These are phyloP conservation scores for Phyllostomus hastatus DNA, from an alignment of 2,113 vertebrate species.

Conservation along the genomic window DNA sequence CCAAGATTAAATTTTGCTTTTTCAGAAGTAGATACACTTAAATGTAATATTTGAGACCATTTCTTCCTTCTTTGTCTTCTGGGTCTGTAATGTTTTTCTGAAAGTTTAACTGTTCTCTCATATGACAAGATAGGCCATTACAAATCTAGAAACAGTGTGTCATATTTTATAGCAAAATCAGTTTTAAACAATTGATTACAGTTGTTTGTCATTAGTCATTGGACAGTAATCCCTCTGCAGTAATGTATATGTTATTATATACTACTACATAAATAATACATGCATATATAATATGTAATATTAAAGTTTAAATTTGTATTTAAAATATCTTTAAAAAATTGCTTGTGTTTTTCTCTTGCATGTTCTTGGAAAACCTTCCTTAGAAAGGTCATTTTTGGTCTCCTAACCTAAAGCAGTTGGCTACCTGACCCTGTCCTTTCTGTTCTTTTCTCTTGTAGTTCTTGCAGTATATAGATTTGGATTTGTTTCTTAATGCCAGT, in stretches of 20 bases:
- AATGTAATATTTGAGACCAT: not conserved
- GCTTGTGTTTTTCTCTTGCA: not conserved
- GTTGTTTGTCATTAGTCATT: not conserved
- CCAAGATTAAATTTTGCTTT: not conserved
- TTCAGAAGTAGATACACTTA: not conserved
- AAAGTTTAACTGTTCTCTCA: conserved; percentile 3
- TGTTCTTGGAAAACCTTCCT: not conserved
- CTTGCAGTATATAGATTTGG: not conserved
- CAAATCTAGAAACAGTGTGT: not conserved
- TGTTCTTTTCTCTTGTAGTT: not conserved
- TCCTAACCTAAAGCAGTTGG: not conserved
- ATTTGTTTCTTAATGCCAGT: not conserved
- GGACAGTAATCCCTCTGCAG: not conserved
- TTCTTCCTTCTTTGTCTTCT: not conserved
- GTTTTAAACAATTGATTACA: not conserved
- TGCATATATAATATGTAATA: not conserved
- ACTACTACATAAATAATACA: not conserved
- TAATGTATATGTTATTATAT: not conserved
- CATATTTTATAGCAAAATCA: not conserved
- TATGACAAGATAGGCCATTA: not conserved
- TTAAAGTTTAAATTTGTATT: conserved; percentile 15
- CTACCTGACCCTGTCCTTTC: not conserved
- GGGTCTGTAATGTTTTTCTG: not conserved
- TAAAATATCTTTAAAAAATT: not conserved
- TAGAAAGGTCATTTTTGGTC: not conserved